Conservation (phyloP, 2,888 invertebrate species). For the Drosophila subsilvestris region DNA sequence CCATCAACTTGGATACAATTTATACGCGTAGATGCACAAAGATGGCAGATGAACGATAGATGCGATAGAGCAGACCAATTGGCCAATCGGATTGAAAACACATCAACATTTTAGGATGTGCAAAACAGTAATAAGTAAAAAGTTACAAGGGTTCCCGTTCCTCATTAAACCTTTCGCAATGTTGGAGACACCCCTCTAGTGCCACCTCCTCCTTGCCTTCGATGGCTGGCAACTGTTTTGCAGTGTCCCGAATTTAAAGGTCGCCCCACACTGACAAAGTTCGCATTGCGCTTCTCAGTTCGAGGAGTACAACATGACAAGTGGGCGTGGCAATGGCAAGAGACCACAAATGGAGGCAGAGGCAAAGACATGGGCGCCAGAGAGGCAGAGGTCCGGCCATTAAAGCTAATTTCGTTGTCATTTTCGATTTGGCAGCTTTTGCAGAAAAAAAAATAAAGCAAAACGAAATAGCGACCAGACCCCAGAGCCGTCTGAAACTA, state of each 20-base stretch:
- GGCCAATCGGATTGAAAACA: too few species aligned
- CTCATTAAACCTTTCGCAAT: background rate
- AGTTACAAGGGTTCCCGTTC: too few species aligned
- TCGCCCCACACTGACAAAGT: background rate
- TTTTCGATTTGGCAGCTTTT: conserved; percentile 70
- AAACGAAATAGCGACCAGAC: background rate
- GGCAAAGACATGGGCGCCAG: conserved; percentile 5
- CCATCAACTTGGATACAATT: background rate
- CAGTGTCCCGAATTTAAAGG: conserved; percentile 1
- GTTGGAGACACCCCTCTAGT: too few species aligned
- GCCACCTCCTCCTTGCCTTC: background rate
- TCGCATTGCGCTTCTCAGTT: too few species aligned
- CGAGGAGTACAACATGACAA: background rate
- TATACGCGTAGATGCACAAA: background rate
- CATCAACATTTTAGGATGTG: too few species aligned
- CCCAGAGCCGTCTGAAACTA: conserved; percentile 41
- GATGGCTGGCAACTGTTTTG: background rate
- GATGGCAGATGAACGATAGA: background rate
- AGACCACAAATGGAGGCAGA: conserved; percentile 7
- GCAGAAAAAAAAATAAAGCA: background rate
- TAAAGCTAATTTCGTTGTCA: conserved; percentile 66
- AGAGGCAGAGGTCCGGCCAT: conserved; percentile 38
- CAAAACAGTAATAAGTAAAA: too few species aligned
- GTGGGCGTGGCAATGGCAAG: conserved; percentile 21
- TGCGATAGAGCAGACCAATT: too few species aligned